Conservation (phyloP, 1,140 invertebrate genomes). For the Nymphalis io region DNA sequence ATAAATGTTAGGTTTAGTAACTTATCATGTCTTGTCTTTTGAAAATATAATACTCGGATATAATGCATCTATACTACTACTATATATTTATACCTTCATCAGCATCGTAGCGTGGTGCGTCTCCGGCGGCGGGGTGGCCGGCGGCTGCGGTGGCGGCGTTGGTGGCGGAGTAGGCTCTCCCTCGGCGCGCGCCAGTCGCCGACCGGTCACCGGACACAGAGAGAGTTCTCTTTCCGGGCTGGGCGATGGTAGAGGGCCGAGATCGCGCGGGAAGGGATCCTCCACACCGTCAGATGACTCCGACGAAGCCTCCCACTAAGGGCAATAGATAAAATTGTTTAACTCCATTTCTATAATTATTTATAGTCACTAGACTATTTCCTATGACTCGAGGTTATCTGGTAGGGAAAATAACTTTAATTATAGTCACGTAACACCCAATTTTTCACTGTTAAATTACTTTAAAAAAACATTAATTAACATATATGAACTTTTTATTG, state of each 20-base stretch:
- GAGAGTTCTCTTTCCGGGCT: constrained; percentile 85
- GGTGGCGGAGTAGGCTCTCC: constrained; percentile 83
- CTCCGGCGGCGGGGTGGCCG: constrained; percentile 40
- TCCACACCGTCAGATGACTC: constrained; percentile 82
- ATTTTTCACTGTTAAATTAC: too few species aligned
- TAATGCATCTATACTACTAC: too few species aligned
- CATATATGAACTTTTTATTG: too few species aligned
- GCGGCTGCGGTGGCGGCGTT: constrained; percentile 58
- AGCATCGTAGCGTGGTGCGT: constrained; percentile 56
- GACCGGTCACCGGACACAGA: constrained; percentile 85
- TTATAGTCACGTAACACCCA: too few species aligned
- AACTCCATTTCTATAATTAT: not conserved
- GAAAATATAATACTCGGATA: too few species aligned
- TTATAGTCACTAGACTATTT: too few species aligned
- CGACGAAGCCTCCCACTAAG: constrained; percentile 72
- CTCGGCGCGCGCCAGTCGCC: constrained; percentile 85
- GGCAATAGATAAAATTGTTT: not conserved
- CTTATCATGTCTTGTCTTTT: too few species aligned
- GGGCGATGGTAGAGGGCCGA: constrained; percentile 83
- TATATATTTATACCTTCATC: constrained; percentile 57
- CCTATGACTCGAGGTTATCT: too few species aligned
- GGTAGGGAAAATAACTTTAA: too few species aligned
- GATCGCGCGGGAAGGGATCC: constrained; percentile 82
- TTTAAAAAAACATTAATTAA: too few species aligned
- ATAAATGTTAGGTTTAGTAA: too few species aligned